Evolutionary conservation across 2,113 vertebrate species (phyloP).

Genomic region (Periophthalmus modestus): DNA sequence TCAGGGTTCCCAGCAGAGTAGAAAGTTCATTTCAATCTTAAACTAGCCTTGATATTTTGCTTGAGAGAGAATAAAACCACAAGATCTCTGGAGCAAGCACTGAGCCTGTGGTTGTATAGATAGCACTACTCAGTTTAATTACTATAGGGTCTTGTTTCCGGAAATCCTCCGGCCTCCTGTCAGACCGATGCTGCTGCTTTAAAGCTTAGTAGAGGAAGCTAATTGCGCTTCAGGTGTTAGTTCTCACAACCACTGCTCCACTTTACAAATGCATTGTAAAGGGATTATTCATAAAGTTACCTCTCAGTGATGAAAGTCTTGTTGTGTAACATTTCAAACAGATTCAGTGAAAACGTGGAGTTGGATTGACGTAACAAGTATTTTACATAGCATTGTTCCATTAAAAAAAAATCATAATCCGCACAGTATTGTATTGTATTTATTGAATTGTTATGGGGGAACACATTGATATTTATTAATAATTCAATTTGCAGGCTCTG

Average conservation of each 20-base stretch:
- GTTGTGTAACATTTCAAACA: not conserved
- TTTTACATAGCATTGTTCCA: too few species aligned
- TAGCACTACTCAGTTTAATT: slow-evolving; percentile 5
- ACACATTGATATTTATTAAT: too few species aligned
- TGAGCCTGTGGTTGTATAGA: not conserved
- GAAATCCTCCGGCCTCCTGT: slow-evolving; percentile 12
- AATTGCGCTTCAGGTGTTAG: slow-evolving; percentile 21
- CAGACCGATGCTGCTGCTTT: slow-evolving; percentile 2
- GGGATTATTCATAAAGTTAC: not conserved
- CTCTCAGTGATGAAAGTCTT: not conserved
- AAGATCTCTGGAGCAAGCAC: not conserved
- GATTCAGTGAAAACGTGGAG: not conserved
- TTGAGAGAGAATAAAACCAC: slow-evolving; percentile 10
- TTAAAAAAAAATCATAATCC: not conserved
- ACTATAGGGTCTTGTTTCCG: not conserved
- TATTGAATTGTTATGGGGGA: not conserved
- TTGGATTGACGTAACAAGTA: not conserved
- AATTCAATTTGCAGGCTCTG: too few species aligned
- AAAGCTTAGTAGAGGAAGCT: slow-evolving; percentile 1
- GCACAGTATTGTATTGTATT: not conserved
- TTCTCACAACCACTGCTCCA: slow-evolving; percentile 14
- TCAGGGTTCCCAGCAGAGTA: not conserved
- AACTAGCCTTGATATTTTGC: slow-evolving; percentile 5
- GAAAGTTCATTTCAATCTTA: not conserved
- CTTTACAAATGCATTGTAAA: not conserved